phyloP scores from a whole-genome alignment of 2,113 vertebrate genomes.

The Ia io region DNA sequence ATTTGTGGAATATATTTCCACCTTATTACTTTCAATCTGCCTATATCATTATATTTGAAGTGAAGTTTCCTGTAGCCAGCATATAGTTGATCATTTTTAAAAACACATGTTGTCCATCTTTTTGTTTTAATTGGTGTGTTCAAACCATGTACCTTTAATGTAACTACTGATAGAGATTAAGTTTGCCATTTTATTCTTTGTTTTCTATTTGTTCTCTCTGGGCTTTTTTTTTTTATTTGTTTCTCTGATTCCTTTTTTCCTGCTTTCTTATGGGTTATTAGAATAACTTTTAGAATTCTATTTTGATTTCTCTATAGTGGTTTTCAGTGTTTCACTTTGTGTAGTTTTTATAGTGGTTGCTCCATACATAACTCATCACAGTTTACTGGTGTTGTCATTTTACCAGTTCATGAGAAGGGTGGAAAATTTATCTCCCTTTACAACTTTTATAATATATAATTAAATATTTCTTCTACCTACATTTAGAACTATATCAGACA shows the following conservation, averaged over 20 bases:
- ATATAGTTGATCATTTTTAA: not conserved
- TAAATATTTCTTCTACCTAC: not conserved
- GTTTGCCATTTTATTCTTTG: not conserved
- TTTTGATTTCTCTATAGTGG: not conserved
- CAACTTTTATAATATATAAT: not conserved
- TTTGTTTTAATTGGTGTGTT: not conserved
- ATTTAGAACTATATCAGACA: not conserved
- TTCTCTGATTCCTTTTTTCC: not conserved
- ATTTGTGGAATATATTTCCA: not conserved
- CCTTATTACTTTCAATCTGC: not conserved
- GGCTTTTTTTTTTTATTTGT: not conserved
- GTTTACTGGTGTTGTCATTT: not conserved
- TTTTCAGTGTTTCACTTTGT: not conserved
- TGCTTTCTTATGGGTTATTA: not conserved
- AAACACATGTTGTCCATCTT: not conserved
- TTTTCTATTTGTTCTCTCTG: not conserved
- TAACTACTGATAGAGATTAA: not conserved
- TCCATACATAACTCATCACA: not conserved
- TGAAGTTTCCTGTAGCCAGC: not conserved
- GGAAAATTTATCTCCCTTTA: not conserved
- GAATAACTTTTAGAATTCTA: not conserved
- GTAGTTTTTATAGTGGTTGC: not conserved
- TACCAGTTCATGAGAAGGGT: not conserved
- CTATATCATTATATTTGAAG: slow-evolving; percentile 3
- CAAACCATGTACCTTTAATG: not conserved